These are phyloP conservation scores for Simalia tracyae DNA, from an alignment of 2,797 vertebrate genomes.

Conservation along the genomic window DNA sequence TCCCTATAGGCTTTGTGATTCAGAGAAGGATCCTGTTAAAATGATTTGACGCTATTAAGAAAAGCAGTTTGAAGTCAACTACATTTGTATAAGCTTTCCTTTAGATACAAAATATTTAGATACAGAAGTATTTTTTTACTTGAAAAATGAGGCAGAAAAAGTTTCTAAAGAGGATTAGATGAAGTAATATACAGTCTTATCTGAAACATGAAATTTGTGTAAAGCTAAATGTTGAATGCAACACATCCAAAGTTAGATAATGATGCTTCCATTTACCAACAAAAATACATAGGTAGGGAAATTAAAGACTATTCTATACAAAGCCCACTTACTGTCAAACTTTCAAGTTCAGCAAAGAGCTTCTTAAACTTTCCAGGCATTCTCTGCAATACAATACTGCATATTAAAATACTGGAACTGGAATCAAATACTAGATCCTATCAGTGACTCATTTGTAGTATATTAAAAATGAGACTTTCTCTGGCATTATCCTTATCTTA, in stretches of 20 bases:
- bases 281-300: slow-evolving; percentile 16
- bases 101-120: slow-evolving; percentile 53
- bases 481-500: slow-evolving; percentile 3
- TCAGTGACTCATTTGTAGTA: neutral
- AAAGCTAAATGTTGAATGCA: neutral
- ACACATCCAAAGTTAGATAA: neutral
- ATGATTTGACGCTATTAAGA: slow-evolving; percentile 67
- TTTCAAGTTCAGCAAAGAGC: slow-evolving; percentile 95
- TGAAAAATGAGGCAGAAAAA: slow-evolving; percentile 56
- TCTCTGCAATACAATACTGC: slow-evolving; percentile 80
- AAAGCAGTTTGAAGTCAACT: slow-evolving; percentile 63
- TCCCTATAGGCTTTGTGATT: slow-evolving; percentile 99
- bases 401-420: slow-evolving; percentile 3
- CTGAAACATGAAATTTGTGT: accelerated
- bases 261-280: slow-evolving; percentile 5
- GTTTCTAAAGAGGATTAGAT: slow-evolving; percentile 50
- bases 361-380: slow-evolving; percentile 97
- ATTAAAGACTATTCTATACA: neutral
- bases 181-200: neutral
- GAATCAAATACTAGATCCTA: neutral
- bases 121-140: slow-evolving; percentile 49
- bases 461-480: neutral
- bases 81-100: slow-evolving; percentile 42
- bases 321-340: slow-evolving; percentile 86
- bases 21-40: slow-evolving; percentile 91